Evolutionary conservation across 2,797 vertebrate species (phyloP).

Genomic region (Xiphorhynchus erythropygius): DNA sequence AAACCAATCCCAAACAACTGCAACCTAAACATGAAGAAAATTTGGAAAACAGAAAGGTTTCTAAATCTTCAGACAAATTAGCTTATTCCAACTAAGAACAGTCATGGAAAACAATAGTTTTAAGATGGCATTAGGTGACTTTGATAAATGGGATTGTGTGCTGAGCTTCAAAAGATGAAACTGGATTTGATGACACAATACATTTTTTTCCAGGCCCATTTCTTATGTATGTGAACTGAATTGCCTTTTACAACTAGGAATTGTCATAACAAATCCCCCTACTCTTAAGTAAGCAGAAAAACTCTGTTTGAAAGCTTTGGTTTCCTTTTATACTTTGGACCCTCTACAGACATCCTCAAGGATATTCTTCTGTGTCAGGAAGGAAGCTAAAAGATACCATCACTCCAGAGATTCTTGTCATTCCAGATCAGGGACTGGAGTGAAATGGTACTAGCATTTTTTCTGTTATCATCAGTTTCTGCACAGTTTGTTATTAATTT

Average conservation of each 20-base stretch:
- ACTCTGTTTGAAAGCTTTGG: conserved; percentile 70
- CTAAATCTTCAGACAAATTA: neutral
- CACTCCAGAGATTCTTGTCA: conserved; percentile 60
- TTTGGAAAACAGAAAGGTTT: neutral
- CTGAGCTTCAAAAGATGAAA: neutral
- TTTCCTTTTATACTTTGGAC: conserved; percentile 67
- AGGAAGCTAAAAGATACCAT: conserved; percentile 60
- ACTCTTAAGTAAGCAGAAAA: conserved; percentile 73
- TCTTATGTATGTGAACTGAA: conserved; percentile 48
- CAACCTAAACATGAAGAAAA: neutral
- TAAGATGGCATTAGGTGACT: neutral
- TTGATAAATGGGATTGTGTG: neutral
- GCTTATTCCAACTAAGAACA: neutral
- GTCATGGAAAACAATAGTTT: neutral
- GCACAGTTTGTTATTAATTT: conserved; percentile 52
- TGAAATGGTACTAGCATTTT: conserved; percentile 4
- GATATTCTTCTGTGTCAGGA: conserved; percentile 51
- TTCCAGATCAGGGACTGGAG: conserved; percentile 24
- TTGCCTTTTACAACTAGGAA: conserved; percentile 68
- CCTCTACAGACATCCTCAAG: conserved; percentile 67
- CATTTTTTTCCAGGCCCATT: neutral
- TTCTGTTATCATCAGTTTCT: conserved; percentile 46
- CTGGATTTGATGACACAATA: neutral
- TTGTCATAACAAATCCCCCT: conserved; percentile 71
- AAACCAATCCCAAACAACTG: neutral